phyloP scores from a whole-genome alignment of 2,113 vertebrate species.

The Elgaria multicarinata region DNA sequence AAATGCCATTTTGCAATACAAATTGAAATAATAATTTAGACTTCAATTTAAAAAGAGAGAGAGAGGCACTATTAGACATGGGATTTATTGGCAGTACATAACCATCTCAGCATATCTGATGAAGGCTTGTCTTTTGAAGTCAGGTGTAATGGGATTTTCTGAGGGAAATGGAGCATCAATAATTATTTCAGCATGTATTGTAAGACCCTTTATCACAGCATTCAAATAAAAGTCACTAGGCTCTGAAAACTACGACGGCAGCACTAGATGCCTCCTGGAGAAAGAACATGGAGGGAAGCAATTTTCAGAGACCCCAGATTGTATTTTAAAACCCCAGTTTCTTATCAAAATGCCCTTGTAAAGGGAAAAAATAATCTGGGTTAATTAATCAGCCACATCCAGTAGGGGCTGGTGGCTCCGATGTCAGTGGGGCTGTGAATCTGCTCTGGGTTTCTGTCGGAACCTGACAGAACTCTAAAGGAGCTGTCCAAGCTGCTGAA shows the following conservation, averaged over 20 bases:
- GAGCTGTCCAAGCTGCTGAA: too few relatives aligned
- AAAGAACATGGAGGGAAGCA: not conserved
- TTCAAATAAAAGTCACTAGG: slow-evolving; percentile 32
- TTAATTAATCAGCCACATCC: not conserved
- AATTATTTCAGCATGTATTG: slow-evolving; percentile 39
- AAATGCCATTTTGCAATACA: slow-evolving; percentile 18
- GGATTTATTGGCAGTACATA: slow-evolving; percentile 23
- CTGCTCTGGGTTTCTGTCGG: too few relatives aligned
- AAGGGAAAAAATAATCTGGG: not conserved
- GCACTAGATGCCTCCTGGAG: not conserved
- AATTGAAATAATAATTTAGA: slow-evolving; percentile 39
- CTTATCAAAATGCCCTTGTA: too few relatives aligned
- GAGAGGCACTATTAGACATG: slow-evolving; percentile 11
- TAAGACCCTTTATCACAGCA: slow-evolving; percentile 28
- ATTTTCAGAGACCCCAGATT: not conserved
- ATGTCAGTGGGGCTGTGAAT: too few relatives aligned
- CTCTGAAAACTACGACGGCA: not conserved
- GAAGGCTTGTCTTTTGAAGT: slow-evolving; percentile 48
- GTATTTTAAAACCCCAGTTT: not conserved
- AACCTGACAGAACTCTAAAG: too few relatives aligned
- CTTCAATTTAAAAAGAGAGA: slow-evolving; percentile 42
- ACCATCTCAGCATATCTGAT: slow-evolving; percentile 12
- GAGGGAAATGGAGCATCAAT: slow-evolving; percentile 39
- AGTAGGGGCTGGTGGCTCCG: too few relatives aligned
- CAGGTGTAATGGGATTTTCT: slow-evolving; percentile 19